A percentile compares a stretch with the other conserved stretches of the same genome.
Evolutionary conservation across 53 echinoderm and acorn worm genomes (phyloP).

Genomic region (Luidia sarsii): DNA sequence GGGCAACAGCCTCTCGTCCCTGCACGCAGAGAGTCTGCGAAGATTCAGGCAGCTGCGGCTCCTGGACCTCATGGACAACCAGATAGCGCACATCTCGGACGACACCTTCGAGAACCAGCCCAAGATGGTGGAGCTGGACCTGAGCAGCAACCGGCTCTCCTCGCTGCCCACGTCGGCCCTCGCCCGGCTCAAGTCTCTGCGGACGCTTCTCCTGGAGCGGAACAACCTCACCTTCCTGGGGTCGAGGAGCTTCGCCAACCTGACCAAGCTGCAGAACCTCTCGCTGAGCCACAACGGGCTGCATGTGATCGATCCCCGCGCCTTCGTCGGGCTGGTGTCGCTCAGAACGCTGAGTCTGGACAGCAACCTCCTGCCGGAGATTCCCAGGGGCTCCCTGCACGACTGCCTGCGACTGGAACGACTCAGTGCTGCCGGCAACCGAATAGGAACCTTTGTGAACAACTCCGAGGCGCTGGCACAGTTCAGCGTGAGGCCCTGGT

Average conservation of each 20-base stretch:
- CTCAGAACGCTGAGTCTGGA: slow-evolving; percentile 5
- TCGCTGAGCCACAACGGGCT: slow-evolving; percentile 7
- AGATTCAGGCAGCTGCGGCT: slow-evolving; percentile 37
- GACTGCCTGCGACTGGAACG: slow-evolving; percentile 17
- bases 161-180: slow-evolving; percentile 37
- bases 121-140: slow-evolving; percentile 15
- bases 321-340: slow-evolving; percentile 9
- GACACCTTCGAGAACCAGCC: slow-evolving; percentile 27
- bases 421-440: slow-evolving; percentile 28
- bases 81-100: slow-evolving; percentile 1
- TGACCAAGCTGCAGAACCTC: slow-evolving; percentile 42
- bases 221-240: slow-evolving; percentile 23
- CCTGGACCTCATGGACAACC: slow-evolving; percentile 27
- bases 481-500: slow-evolving; percentile 29
- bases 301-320: slow-evolving; percentile 14
- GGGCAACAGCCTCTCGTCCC: background rate
- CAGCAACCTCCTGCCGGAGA: slow-evolving; percentile 10
- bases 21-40: background rate
- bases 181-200: slow-evolving; percentile 18
- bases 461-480: slow-evolving; percentile 12
- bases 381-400: slow-evolving; percentile 21
- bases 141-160: slow-evolving; percentile 34
- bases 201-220: slow-evolving; percentile 3
- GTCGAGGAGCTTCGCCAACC: slow-evolving; percentile 12
- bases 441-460: slow-evolving; percentile 17